Conservation (phyloP, 2,797 vertebrate species). For the Eurystomus glaucurus region DNA sequence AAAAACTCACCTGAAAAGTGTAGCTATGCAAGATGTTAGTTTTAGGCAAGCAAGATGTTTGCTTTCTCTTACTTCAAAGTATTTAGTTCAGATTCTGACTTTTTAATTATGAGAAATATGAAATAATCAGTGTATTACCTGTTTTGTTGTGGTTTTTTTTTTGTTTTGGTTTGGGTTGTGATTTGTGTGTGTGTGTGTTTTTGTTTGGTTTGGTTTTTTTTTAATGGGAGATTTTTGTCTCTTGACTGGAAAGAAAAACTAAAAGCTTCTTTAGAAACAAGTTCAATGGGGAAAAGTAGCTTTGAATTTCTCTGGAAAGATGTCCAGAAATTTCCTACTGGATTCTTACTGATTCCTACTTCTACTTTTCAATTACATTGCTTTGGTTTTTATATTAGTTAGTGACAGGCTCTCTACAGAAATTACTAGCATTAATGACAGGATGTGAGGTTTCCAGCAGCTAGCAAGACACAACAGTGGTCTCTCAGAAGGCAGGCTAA, state of each 20-base stretch:
- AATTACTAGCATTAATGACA: background rate
- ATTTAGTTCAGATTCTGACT: background rate
- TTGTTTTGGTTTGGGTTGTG: no score
- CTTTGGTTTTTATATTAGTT: background rate
- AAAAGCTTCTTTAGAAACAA: background rate
- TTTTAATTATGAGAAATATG: background rate
- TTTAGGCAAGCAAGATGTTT: background rate
- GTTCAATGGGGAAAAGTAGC: background rate
- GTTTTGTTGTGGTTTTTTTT: no score
- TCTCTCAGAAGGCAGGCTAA: background rate
- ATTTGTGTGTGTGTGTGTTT: no score
- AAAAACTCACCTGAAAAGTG: background rate
- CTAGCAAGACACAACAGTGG: background rate
- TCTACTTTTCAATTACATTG: background rate
- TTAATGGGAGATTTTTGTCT: background rate
- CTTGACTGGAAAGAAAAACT: background rate
- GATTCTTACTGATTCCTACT: background rate
- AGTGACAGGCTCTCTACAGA: background rate
- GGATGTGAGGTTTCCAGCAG: background rate
- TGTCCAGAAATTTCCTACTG: background rate
- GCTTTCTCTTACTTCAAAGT: background rate
- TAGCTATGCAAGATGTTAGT: background rate
- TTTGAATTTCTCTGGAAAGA: background rate
- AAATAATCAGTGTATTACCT: background rate
- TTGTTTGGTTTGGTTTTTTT: no score